Evolutionary conservation across 2,888 invertebrate genomes (phyloP).

Genomic region (Hyalella azteca): DNA sequence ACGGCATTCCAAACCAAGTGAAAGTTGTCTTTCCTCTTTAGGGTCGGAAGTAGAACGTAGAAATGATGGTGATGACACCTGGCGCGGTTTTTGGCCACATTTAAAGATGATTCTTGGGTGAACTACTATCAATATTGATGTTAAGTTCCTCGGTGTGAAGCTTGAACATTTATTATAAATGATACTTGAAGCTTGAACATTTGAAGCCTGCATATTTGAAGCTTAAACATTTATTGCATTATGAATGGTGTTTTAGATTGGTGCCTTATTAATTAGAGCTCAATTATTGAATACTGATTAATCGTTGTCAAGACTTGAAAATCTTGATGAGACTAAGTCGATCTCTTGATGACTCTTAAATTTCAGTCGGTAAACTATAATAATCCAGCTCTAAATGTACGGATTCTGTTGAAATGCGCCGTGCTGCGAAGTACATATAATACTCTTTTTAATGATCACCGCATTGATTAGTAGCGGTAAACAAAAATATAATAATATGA

Average conservation of each 20-base stretch:
- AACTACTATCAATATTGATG: too few relatives aligned
- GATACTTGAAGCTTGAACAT: background rate
- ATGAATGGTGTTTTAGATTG: background rate
- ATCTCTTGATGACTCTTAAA: too few relatives aligned
- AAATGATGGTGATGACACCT: slow-evolving; percentile 2
- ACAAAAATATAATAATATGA: too few relatives aligned
- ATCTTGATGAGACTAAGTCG: too few relatives aligned
- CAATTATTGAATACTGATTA: background rate
- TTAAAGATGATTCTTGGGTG: background rate
- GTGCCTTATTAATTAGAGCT: background rate
- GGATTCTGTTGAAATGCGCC: too few relatives aligned
- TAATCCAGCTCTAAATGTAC: too few relatives aligned
- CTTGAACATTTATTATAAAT: background rate
- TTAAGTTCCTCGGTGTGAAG: too few relatives aligned
- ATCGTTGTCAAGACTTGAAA: too few relatives aligned
- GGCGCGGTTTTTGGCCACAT: background rate
- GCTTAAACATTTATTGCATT: background rate
- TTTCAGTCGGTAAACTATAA: too few relatives aligned
- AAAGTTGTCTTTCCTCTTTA: slow-evolving; percentile 2
- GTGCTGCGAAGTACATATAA: too few relatives aligned
- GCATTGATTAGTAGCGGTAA: too few relatives aligned
- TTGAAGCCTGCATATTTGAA: background rate
- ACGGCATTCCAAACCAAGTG: background rate
- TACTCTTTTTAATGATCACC: too few relatives aligned
- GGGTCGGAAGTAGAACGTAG: slow-evolving; percentile 18